Percentiles rank a stretch among this genome's conserved stretches.
phyloP scores from a whole-genome alignment of 2,113 vertebrate genomes.

The Saguinus midas region DNA sequence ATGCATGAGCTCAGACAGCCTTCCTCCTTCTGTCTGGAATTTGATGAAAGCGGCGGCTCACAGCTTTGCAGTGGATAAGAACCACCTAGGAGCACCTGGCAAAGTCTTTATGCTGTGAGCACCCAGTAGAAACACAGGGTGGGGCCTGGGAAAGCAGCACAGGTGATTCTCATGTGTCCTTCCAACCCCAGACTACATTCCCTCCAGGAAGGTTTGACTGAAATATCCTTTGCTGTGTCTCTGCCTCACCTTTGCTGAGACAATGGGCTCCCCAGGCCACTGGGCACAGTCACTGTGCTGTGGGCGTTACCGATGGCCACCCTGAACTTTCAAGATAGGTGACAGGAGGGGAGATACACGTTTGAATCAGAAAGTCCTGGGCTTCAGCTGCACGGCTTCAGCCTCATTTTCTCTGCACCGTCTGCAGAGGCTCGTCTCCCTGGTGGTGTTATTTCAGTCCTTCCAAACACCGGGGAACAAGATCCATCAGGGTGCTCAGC shows the following conservation, averaged over 20 bases:
- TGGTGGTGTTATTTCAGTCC: background rate
- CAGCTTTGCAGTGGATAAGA: rapidly evolving
- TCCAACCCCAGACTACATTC: rapidly evolving
- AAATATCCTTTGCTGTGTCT: rapidly evolving
- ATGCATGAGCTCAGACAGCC: rapidly evolving
- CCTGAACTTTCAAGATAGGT: rapidly evolving
- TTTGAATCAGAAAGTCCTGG: background rate
- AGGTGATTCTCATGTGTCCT: rapidly evolving
- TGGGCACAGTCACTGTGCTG: rapidly evolving
- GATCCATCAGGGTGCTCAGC: rapidly evolving
- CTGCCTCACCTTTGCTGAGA: rapidly evolving
- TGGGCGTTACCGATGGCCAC: background rate
- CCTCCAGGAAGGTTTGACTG: rapidly evolving
- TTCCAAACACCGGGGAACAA: background rate
- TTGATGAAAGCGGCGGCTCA: rapidly evolving
- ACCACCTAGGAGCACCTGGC: rapidly evolving
- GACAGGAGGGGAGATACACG: rapidly evolving
- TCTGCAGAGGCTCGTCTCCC: background rate
- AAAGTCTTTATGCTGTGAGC: rapidly evolving
- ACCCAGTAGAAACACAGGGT: rapidly evolving
- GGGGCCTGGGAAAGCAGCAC: no score
- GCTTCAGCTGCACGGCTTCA: rapidly evolving
- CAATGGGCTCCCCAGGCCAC: rapidly evolving
- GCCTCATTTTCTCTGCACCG: rapidly evolving
- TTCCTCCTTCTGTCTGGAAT: background rate